Evolutionary conservation across 2,888 invertebrate genomes (phyloP).

Genomic region (Thyatira batis): DNA sequence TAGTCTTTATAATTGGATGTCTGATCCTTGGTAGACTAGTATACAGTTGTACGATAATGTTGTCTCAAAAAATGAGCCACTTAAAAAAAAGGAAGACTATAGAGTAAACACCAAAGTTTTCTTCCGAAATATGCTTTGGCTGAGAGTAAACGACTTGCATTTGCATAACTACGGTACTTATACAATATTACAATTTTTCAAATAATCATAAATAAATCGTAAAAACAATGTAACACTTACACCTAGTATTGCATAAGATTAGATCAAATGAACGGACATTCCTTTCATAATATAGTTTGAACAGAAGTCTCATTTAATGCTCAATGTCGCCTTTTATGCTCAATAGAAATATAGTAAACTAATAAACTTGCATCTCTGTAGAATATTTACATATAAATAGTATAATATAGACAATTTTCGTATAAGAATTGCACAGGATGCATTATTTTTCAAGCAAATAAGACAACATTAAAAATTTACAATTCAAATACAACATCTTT

Average conservation of each 20-base stretch:
- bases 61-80: conserved; percentile 24
- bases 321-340: conserved; percentile 39
- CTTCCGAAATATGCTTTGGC: conserved; percentile 66
- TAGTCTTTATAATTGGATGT: conserved; percentile 38
- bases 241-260: conserved; percentile 81
- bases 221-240: conserved; percentile 82
- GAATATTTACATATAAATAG: conserved; percentile 40
- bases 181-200: conserved; percentile 55
- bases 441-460: conserved; percentile 32
- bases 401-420: conserved; percentile 30
- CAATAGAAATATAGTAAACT: conserved; percentile 8
- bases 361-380: conserved; percentile 13
- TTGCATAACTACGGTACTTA: conserved; percentile 53
- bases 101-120: conserved; percentile 46
- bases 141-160: conserved; percentile 62
- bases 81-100: conserved; percentile 61
- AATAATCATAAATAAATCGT: conserved; percentile 73
- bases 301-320: conserved; percentile 46
- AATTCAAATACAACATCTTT: conserved; percentile 21
- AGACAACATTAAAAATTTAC: conserved; percentile 31
- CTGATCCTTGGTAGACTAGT: conserved; percentile 55
- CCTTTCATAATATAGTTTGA: conserved; percentile 52
- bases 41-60: conserved; percentile 44
- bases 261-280: conserved; percentile 65
- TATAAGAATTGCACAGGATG: conserved; percentile 20